A percentile compares a stretch with the other conserved stretches of the same genome.
Evolutionary conservation across 1,140 invertebrate genomes (phyloP).

Genomic region (Drosophila athabasca): DNA sequence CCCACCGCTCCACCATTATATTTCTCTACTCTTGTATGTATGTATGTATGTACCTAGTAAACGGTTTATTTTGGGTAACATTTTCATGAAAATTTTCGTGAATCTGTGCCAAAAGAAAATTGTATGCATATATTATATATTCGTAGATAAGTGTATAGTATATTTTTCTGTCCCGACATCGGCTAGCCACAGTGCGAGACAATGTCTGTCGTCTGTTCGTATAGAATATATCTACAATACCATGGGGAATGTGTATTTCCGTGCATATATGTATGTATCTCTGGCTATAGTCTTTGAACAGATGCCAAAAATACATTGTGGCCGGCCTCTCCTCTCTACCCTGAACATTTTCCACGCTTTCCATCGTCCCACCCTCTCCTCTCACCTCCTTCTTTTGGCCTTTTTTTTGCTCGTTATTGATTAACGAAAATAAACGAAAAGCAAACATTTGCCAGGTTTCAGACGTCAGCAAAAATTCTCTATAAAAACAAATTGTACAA

Average conservation of each 20-base stretch:
- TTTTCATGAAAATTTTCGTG: slow-evolving; percentile 28
- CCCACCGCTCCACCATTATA: not conserved
- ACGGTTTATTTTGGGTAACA: slow-evolving; percentile 16
- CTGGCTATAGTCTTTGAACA: slow-evolving; percentile 41
- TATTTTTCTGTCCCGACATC: slow-evolving; percentile 61
- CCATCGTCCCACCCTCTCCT: slow-evolving; percentile 4
- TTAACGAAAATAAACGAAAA: slow-evolving; percentile 46
- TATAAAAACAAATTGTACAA: slow-evolving; percentile 32
- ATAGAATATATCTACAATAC: slow-evolving; percentile 22
- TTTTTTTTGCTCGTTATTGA: slow-evolving; percentile 49
- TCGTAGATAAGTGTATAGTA: slow-evolving; percentile 5
- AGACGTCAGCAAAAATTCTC: slow-evolving; percentile 58
- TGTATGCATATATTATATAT: slow-evolving; percentile 50
- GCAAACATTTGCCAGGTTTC: slow-evolving; percentile 41
- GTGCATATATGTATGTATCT: slow-evolving; percentile 6
- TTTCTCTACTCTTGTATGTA: slow-evolving; percentile 3
- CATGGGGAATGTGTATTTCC: not conserved
- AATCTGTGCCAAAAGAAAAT: slow-evolving; percentile 45
- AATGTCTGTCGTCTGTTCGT: slow-evolving; percentile 63
- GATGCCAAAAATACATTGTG: slow-evolving; percentile 70
- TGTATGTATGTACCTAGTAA: not conserved
- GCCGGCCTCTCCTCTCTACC: slow-evolving; percentile 53
- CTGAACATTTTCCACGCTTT: slow-evolving; percentile 43
- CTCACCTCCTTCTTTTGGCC: no score
- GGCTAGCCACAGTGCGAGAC: slow-evolving; percentile 79